A percentile compares a stretch with the other conserved stretches of the same genome.
phyloP scores from a whole-genome alignment of 2,888 invertebrate genomes.

The Baronia brevicornis region DNA sequence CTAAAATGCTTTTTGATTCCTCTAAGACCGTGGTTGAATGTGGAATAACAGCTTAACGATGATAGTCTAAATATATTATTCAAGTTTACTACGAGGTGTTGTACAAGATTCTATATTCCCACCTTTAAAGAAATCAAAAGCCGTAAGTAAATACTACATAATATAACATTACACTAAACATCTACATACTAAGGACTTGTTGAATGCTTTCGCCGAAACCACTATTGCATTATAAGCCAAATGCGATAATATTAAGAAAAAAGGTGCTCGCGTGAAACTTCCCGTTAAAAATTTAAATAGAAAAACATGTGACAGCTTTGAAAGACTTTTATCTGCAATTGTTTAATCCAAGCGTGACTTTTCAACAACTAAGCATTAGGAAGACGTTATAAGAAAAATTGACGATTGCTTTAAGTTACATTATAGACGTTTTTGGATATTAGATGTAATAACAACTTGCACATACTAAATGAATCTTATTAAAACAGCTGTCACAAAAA shows the following conservation, averaged over 20 bases:
- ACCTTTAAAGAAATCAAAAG: slow-evolving; percentile 18
- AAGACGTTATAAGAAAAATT: neutral
- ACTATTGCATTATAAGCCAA: slow-evolving; percentile 28
- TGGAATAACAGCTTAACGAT: slow-evolving; percentile 1
- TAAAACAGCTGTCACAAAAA: too few species aligned
- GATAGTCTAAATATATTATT: slow-evolving; percentile 4
- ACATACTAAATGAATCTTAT: too few species aligned
- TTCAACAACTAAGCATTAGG: slow-evolving; percentile 4
- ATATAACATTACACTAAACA: slow-evolving; percentile 28
- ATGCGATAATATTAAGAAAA: slow-evolving; percentile 20
- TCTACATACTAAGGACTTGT: slow-evolving; percentile 36
- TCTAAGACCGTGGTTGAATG: slow-evolving; percentile 10
- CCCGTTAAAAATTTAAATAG: too few species aligned
- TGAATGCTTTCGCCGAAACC: slow-evolving; percentile 24
- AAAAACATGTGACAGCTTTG: slow-evolving; percentile 8
- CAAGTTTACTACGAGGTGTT: slow-evolving; percentile 10
- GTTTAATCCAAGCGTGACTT: neutral
- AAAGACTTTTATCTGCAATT: too few species aligned
- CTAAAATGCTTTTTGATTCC: slow-evolving; percentile 29
- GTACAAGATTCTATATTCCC: slow-evolving; percentile 9
- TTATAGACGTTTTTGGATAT: too few species aligned
- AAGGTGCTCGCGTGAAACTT: slow-evolving; percentile 16
- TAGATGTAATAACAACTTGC: too few species aligned
- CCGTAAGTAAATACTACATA: slow-evolving; percentile 19
- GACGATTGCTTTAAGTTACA: too few species aligned